Conservation (phyloP, 2,113 vertebrate species). For the Panthera uncia region DNA sequence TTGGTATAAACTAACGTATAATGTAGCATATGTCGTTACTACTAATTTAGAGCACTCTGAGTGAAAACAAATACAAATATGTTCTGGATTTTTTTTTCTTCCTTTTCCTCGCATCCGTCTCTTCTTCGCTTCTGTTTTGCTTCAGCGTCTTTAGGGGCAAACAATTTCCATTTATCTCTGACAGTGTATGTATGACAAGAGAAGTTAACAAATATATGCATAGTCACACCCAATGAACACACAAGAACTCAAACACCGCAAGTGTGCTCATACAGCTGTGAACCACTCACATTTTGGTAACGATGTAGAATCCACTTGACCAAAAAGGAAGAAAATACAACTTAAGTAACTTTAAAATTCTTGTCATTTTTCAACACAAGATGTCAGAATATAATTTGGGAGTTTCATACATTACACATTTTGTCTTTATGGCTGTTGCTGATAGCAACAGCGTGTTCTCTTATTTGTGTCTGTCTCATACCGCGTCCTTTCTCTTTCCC, state of each 20-base stretch:
- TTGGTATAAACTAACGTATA: slow-evolving; percentile 86
- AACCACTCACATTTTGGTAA: slow-evolving; percentile 96
- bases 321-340: slow-evolving; percentile 86
- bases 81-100: slow-evolving; percentile 80
- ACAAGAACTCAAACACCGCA: slow-evolving; percentile 93
- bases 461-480: slow-evolving; percentile 80
- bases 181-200: slow-evolving; percentile 93
- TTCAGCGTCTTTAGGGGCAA: slow-evolving; percentile 93
- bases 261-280: slow-evolving; percentile 93
- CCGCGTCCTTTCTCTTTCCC: slow-evolving; percentile 81
- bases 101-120: slow-evolving; percentile 60
- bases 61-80: slow-evolving; percentile 80
- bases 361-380: slow-evolving; percentile 90
- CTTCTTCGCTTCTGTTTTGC: slow-evolving; percentile 88
- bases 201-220: slow-evolving; percentile 92
- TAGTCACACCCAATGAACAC: slow-evolving; percentile 95
- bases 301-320: slow-evolving; percentile 92
- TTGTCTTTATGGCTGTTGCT: slow-evolving; percentile 87
- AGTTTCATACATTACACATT: slow-evolving; percentile 85
- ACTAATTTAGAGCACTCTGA: slow-evolving; percentile 89
- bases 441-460: slow-evolving; percentile 85
- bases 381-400: slow-evolving; percentile 90
- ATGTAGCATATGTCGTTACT: slow-evolving; percentile 85
- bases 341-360: slow-evolving; percentile 89
- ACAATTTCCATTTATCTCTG: slow-evolving; percentile 96